Conservation (phyloP, 2,113 vertebrate species). For the Chlamydotis undulata region DNA sequence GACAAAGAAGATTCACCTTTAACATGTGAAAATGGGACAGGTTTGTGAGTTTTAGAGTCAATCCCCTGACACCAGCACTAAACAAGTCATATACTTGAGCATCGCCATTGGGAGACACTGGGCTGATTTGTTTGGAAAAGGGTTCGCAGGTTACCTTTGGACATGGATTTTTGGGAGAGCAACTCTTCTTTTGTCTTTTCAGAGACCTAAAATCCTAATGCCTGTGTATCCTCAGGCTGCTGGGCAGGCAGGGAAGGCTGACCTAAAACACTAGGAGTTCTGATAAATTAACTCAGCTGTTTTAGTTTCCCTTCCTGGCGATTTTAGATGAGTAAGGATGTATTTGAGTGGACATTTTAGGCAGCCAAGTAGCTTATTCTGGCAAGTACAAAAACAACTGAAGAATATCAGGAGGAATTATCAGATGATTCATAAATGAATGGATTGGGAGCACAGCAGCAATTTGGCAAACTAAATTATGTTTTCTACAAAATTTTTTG, state of each 20-base stretch:
- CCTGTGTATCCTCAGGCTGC: not conserved
- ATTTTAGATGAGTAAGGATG: not conserved
- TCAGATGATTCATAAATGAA: not conserved
- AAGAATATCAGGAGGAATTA: not conserved
- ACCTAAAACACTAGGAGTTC: not conserved
- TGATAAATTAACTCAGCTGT: not conserved
- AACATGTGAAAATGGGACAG: not conserved
- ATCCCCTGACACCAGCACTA: not conserved
- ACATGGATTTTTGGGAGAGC: not conserved
- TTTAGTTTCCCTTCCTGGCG: not conserved
- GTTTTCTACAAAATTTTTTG: not conserved
- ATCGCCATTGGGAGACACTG: not conserved
- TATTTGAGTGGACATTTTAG: not conserved
- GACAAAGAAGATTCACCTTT: not conserved
- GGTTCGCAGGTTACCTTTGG: fast-evolving
- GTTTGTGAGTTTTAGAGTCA: not conserved
- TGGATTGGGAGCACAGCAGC: not conserved
- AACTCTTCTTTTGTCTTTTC: not conserved
- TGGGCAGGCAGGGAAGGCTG: not conserved
- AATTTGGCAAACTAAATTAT: not conserved
- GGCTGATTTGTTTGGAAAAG: not conserved
- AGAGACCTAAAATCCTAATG: not conserved
- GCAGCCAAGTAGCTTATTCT: not conserved
- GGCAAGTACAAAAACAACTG: not conserved
- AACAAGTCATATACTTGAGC: not conserved